phyloP scores from a whole-genome alignment of 2,797 vertebrate species.

The Schizopygopsis pylzovi region DNA sequence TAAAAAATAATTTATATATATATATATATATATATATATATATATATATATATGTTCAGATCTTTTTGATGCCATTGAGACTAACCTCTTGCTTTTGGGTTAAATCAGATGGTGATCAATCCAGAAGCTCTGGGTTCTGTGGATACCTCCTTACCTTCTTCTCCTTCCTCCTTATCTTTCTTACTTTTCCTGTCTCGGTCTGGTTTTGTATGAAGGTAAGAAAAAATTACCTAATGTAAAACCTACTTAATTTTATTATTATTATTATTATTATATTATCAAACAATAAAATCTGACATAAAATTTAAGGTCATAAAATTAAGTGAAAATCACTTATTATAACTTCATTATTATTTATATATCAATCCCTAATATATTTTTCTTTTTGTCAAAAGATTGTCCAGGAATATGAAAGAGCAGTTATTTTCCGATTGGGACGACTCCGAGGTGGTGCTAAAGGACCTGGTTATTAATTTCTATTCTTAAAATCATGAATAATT shows the following conservation, averaged over 20 bases:
- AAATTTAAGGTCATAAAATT: not conserved
- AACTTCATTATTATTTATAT: not conserved
- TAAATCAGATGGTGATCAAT: constrained; percentile 48
- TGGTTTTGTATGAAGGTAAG: constrained; percentile 70
- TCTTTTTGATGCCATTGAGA: not conserved
- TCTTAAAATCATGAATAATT: not conserved
- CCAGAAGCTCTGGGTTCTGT: constrained; percentile 32
- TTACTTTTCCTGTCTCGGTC: constrained; percentile 65
- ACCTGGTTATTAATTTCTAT: constrained; percentile 59
- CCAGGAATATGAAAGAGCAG: constrained; percentile 70
- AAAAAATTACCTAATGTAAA: not conserved
- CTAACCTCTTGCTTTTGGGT: constrained; percentile 7
- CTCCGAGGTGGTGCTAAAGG: constrained; percentile 61
- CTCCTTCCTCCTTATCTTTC: constrained; percentile 54
- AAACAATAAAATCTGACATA: not conserved
- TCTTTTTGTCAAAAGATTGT: constrained; percentile 60
- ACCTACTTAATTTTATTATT: not conserved
- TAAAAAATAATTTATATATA: no score
- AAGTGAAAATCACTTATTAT: not conserved
- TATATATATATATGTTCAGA: not conserved
- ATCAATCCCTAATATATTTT: not conserved
- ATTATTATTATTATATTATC: not conserved
- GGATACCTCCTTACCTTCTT: constrained; percentile 60
- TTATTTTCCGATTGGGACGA: constrained; percentile 66
- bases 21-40: no score